A percentile compares a stretch with the other conserved stretches of the same genome.
Evolutionary conservation across 2,797 vertebrate genomes (phyloP).

Genomic region (Antennarius maculatus): DNA sequence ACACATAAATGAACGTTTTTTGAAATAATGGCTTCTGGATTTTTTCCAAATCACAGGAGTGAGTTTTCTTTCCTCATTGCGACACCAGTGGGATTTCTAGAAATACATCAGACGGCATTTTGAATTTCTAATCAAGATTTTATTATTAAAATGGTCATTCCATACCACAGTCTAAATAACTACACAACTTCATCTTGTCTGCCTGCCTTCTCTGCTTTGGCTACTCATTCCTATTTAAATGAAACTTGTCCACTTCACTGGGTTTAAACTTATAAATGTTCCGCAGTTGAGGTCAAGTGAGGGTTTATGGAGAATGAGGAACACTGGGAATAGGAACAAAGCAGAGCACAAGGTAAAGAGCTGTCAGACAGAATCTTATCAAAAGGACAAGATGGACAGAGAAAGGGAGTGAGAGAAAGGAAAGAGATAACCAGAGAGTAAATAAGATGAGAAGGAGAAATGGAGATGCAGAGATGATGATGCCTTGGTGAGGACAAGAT

Average conservation of each 20-base stretch:
- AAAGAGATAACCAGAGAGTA: not conserved
- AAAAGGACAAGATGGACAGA: not conserved
- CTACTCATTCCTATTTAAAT: not conserved
- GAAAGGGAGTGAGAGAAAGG: not conserved
- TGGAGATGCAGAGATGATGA: constrained; percentile 3
- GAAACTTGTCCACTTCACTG: constrained; percentile 5
- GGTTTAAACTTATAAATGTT: constrained; percentile 17
- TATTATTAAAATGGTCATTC: too few species aligned
- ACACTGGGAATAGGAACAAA: constrained; percentile 10
- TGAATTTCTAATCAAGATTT: too few species aligned
- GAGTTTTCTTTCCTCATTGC: too few species aligned
- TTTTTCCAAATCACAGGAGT: too few species aligned
- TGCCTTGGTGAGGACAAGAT: not conserved
- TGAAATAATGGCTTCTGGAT: too few species aligned
- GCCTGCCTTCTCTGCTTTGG: not conserved
- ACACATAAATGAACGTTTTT: too few species aligned
- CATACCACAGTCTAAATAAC: too few species aligned
- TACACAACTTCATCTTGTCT: too few species aligned
- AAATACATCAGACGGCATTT: too few species aligned
- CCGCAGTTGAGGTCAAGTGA: constrained; percentile 14
- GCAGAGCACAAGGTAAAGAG: constrained; percentile 37
- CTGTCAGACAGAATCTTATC: constrained; percentile 32
- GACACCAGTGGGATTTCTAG: too few species aligned
- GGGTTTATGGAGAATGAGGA: constrained; percentile 6
- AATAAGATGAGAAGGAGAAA: constrained; percentile 2